Evolutionary conservation across 2,797 vertebrate genomes (phyloP).

Genomic region (Alfaro cultratus): DNA sequence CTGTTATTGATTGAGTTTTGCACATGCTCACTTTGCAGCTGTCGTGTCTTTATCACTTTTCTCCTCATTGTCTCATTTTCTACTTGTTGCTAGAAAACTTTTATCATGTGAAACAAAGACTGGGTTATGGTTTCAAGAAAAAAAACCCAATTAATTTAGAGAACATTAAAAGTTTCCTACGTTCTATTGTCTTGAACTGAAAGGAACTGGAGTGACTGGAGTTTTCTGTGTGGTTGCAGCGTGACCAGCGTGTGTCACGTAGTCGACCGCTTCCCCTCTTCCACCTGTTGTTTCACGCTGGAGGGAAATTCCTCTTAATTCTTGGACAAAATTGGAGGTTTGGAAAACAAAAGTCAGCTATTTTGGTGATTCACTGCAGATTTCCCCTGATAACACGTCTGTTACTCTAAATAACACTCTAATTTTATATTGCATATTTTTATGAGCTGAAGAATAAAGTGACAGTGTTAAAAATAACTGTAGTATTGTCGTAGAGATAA

Average conservation of each 20-base stretch:
- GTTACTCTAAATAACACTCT: neutral
- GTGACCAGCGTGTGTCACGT: neutral
- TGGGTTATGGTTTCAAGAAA: neutral
- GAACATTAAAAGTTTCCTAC: neutral
- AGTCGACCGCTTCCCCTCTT: neutral
- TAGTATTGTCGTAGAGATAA: neutral
- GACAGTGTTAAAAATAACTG: neutral
- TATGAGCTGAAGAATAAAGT: neutral
- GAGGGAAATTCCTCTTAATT: neutral
- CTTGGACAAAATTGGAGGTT: slow-evolving; percentile 1
- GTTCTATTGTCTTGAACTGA: neutral
- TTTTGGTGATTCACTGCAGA: neutral
- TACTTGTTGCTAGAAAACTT: neutral
- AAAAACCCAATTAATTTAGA: neutral
- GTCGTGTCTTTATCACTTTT: neutral
- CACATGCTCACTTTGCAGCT: neutral
- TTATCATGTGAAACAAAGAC: neutral
- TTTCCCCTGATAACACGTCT: neutral
- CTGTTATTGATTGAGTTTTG: neutral
- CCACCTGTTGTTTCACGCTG: neutral
- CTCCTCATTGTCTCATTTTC: neutral
- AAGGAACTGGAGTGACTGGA: neutral
- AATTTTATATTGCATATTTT: neutral
- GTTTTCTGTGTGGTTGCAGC: neutral
- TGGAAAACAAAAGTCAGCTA: neutral